These are phyloP conservation scores for Pammene aurita DNA, from an alignment of 2,888 invertebrate species.

Conservation along the genomic window DNA sequence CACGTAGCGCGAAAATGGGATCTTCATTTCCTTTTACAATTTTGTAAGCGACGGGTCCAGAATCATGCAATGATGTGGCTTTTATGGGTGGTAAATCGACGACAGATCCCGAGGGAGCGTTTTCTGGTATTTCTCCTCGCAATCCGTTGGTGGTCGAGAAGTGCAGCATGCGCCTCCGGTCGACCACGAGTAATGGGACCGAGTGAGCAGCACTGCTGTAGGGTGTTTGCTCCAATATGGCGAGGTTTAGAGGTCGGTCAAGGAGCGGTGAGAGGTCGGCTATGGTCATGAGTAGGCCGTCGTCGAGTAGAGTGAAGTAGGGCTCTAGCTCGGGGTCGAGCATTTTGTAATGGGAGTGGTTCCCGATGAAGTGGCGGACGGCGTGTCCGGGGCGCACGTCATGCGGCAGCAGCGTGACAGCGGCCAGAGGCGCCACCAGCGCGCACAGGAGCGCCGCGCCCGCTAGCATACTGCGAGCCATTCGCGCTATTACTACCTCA, in stretches of 20 bases:
- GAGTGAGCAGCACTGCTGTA: conserved; percentile 91
- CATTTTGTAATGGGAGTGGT: conserved; percentile 80
- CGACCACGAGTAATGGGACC: conserved; percentile 91
- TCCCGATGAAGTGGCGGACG: conserved; percentile 89
- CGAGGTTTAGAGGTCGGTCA: conserved; percentile 90
- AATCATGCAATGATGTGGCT: conserved; percentile 86
- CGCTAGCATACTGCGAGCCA: conserved; percentile 72
- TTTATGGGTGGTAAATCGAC: conserved; percentile 88
- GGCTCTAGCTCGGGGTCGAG: conserved; percentile 91
- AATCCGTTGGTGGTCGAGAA: conserved; percentile 86
- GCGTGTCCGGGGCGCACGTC: conserved; percentile 95
- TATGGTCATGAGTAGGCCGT: conserved; percentile 96
- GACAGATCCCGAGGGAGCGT: conserved; percentile 87
- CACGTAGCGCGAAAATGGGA: conserved; percentile 88
- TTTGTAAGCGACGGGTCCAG: conserved; percentile 89
- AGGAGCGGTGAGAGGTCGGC: conserved; percentile 92
- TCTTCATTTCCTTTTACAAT: conserved; percentile 90
- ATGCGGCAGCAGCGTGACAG: conserved; percentile 90
- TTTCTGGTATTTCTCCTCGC: conserved; percentile 90
- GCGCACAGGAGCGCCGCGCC: conserved; percentile 72
- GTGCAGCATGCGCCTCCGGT: conserved; percentile 91
- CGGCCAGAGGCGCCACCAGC: conserved; percentile 63
- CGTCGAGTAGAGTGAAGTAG: conserved; percentile 93
- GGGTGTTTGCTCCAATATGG: conserved; percentile 91
- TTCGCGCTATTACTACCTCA: conserved; percentile 53